A percentile compares a stretch with the other conserved stretches of the same genome.
Conservation (phyloP, 2,113 vertebrate species). For the Chaenocephalus aceratus region DNA sequence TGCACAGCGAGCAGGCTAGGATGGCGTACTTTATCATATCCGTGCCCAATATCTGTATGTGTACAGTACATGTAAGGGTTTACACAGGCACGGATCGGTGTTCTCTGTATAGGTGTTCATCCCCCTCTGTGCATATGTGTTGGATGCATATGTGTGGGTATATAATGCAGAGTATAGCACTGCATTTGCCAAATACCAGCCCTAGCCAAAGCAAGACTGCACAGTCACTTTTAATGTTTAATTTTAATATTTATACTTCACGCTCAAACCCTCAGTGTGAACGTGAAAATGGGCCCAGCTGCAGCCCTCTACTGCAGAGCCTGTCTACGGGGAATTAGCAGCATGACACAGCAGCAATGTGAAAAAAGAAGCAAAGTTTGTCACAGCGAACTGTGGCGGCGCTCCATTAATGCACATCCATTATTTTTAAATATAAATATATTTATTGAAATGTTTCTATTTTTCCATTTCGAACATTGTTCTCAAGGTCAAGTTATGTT, state of each 20-base stretch:
- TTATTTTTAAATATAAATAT: slow-evolving; percentile 43
- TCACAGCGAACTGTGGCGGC: slow-evolving; percentile 59
- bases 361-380: slow-evolving; percentile 62
- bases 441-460: slow-evolving; percentile 7
- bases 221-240: slow-evolving; percentile 36
- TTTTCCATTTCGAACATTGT: slow-evolving; percentile 9
- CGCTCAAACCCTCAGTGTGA: slow-evolving; percentile 17
- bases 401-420: slow-evolving; percentile 58
- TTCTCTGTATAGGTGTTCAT: slow-evolving; percentile 20
- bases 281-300: slow-evolving; percentile 38
- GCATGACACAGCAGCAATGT: slow-evolving; percentile 71
- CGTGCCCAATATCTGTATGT: slow-evolving; percentile 36
- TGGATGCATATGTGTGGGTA: background rate
- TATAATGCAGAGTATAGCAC: slow-evolving; percentile 4
- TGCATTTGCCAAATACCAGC: background rate
- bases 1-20: slow-evolving; percentile 50
- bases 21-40: slow-evolving; percentile 31
- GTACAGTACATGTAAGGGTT: slow-evolving; percentile 27
- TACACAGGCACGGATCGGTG: slow-evolving; percentile 1
- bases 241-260: slow-evolving; percentile 31
- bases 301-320: slow-evolving; percentile 62
- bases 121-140: slow-evolving; percentile 11
- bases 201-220: background rate
- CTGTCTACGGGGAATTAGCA: slow-evolving; percentile 54
- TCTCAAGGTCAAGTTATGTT: slow-evolving; percentile 45